phyloP scores from a whole-genome alignment of 92 coral and sea anemone genomes.

The Zoanthus gigantus region DNA sequence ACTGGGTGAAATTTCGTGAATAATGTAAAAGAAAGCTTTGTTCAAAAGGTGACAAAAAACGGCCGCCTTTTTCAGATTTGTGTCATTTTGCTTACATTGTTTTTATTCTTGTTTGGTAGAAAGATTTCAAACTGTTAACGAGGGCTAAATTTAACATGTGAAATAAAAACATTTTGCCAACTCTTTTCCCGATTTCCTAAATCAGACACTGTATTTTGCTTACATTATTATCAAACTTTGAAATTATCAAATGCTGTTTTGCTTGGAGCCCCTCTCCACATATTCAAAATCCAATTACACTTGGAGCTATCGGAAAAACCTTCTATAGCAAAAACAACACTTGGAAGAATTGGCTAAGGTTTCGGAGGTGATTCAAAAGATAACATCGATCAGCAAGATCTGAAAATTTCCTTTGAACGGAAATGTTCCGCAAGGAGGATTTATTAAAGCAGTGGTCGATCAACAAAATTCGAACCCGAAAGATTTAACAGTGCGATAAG shows the following conservation, averaged over 20 bases:
- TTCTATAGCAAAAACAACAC: constrained; percentile 23
- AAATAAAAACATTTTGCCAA: not conserved
- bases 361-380: constrained; percentile 30
- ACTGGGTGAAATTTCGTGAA: not conserved
- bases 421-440: constrained; percentile 37
- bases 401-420: constrained; percentile 51
- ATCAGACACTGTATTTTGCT: not conserved
- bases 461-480: constrained; percentile 49
- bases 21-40: not conserved
- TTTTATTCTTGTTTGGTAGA: not conserved
- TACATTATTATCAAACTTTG: constrained; percentile 26
- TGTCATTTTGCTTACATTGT: constrained; percentile 2
- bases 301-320: constrained; percentile 37
- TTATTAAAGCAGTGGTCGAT: constrained; percentile 47
- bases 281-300: constrained; percentile 44
- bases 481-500: constrained; percentile 47
- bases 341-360: constrained; percentile 21
- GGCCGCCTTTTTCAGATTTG: constrained; percentile 11
- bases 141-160: not conserved
- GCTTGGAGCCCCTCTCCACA: constrained; percentile 10
- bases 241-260: constrained; percentile 33
- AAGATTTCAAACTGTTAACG: constrained; percentile 11
- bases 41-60: constrained; percentile 29
- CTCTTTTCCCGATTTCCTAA: not conserved
- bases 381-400: constrained; percentile 37